A percentile compares a stretch with the other conserved stretches of the same genome.
Evolutionary conservation across 2,888 invertebrate genomes (phyloP).

Genomic region (Scaptomyza tumidula): DNA sequence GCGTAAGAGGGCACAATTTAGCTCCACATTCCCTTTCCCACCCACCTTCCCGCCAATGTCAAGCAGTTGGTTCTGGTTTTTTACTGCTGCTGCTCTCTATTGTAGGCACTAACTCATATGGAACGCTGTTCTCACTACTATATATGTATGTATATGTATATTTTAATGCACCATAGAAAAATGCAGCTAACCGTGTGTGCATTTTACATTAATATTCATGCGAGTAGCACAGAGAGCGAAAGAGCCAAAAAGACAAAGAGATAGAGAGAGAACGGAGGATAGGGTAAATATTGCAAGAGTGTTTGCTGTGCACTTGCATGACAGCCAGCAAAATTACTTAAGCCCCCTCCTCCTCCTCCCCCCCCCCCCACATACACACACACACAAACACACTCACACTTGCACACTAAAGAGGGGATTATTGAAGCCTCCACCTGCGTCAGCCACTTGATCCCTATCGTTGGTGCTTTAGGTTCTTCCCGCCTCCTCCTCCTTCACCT

Average conservation of each 20-base stretch:
- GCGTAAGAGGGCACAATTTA: slow-evolving; percentile 23
- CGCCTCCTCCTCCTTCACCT: background rate
- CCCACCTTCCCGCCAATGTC: slow-evolving; percentile 1
- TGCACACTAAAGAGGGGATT: slow-evolving; percentile 35
- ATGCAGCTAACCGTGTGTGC: slow-evolving; percentile 80
- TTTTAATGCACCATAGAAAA: slow-evolving; percentile 73
- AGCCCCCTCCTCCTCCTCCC: slow-evolving; percentile 42
- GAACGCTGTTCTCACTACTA: slow-evolving; percentile 67
- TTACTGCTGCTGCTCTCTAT: slow-evolving; percentile 51
- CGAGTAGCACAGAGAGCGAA: slow-evolving; percentile 7
- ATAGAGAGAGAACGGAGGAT: background rate
- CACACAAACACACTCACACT: slow-evolving; percentile 2
- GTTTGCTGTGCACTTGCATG: slow-evolving; percentile 77
- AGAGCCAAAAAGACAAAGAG: background rate
- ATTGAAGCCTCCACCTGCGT: slow-evolving; percentile 46
- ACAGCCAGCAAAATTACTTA: slow-evolving; percentile 75
- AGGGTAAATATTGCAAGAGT: slow-evolving; percentile 31
- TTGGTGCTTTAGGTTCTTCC: slow-evolving; percentile 12
- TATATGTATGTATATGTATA: slow-evolving; percentile 32
- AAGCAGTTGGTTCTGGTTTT: slow-evolving; percentile 35
- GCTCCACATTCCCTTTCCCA: background rate
- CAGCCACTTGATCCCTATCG: slow-evolving; percentile 40
- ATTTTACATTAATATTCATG: slow-evolving; percentile 77
- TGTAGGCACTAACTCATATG: slow-evolving; percentile 75
- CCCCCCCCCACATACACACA: slow-evolving; percentile 26